Evolutionary conservation across 1,140 invertebrate species (phyloP).

Genomic region (Trypoxylus dichotomus): DNA sequence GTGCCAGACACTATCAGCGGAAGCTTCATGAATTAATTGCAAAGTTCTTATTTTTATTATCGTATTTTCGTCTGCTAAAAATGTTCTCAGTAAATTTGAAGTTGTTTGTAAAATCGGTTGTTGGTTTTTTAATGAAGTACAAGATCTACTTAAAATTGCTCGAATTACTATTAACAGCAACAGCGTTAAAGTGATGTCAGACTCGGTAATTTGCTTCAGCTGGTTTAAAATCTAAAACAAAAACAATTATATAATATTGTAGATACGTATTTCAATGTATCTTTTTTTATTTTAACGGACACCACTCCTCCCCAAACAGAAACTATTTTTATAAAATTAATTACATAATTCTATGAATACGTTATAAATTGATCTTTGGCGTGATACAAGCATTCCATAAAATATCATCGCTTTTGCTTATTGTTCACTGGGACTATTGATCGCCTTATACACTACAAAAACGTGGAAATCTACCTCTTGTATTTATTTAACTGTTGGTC

Average conservation of each 20-base stretch:
- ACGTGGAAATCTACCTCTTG: too few species aligned
- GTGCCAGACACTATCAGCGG: neutral
- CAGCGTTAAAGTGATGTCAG: neutral
- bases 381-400: too few species aligned
- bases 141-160: neutral
- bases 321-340: too few species aligned
- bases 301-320: too few species aligned
- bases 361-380: too few species aligned
- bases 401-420: too few species aligned
- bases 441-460: too few species aligned
- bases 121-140: neutral
- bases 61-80: neutral
- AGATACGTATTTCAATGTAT: neutral
- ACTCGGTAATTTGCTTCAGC: neutral
- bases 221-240: slow-evolving; percentile 6
- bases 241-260: neutral
- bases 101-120: neutral
- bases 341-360: too few species aligned
- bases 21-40: neutral
- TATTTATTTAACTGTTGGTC: too few species aligned
- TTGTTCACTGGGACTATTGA: too few species aligned
- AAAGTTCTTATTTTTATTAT: neutral
- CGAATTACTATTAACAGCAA: neutral
- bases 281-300: too few species aligned
- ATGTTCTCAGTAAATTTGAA: neutral